Evolutionary conservation across 2,888 invertebrate genomes (phyloP), one percentile per base, ranked within the genome.

Genomic region (Rotaria socialis): DNA sequence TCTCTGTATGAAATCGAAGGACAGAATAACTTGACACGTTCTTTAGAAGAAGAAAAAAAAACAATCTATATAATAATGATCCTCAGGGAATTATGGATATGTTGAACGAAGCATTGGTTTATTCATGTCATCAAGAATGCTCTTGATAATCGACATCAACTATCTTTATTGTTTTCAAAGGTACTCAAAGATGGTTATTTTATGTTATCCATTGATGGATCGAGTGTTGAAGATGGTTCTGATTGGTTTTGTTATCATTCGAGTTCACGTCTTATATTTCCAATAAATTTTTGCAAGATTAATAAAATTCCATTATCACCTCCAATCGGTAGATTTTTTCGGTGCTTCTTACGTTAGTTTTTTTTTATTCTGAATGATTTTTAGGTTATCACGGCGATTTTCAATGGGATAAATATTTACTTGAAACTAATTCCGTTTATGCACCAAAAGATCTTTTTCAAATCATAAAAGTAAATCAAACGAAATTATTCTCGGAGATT

Each of bases 161-260:
- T 52, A 16, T 56, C 22, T 22, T 35, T 67, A 27, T 67, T 67
- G 7, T 67, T 35, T 27, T 67, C 24, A 7, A 24, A 80, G 80
- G 93, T 94, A 86, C 92, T 97, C 56, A 94, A 94, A 89, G 95
- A 95, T 90, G 96, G 96, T 87, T 97, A 96, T 90, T 94, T 98
- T 91, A 96, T 97, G 96, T 95, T 98, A 88, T 93, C 96, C 88
- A 96, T 98, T 89, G 98, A 98, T 91, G 96, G 95, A 67, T 94
- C 94, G 7, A 93, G 47, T 93, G 90, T 91, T 43, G 89, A 91
- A 88, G 89, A 94, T 86, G 94, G 94, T n/a, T 94, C 95, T 0
- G 97, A 97, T 91, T 96, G 96, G 96, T 96, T 98, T 90, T 97
- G 97, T 90, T 96, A 97, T 90, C 97, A 98, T 90, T 94, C 95